Evolutionary conservation across 2,888 invertebrate species (phyloP), one percentile per base, ranked within the genome.

Genomic region (Bhutanitis thaidina): DNA sequence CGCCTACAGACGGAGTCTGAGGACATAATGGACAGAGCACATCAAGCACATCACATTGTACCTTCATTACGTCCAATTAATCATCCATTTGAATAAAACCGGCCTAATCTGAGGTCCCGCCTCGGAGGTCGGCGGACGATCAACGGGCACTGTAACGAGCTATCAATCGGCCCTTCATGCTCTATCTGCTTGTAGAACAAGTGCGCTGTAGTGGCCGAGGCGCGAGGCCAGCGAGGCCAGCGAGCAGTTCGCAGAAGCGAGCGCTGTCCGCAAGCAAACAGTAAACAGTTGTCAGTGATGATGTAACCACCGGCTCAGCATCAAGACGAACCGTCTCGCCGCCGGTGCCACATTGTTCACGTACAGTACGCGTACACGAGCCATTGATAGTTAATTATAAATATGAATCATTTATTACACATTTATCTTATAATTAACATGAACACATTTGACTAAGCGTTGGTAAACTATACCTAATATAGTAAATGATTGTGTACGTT

Each of bases 101-200:
- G n/a, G n/a, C n/a, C n/a, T n/a, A 45, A 25, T 13, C 10, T 32
- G 10, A 46, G 16, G 30, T 39, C 16, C 7, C 27, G 38, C 3
- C 13, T 10, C 20, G 13, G 29, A 39, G 38, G 39, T 47, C 32
- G 38, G 13, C 30, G 37, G 12, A 39, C 12, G 12, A 39, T 47
- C 39, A 39, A 47, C 39, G 20, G 39, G 32, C 34, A 39, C 39
- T 37, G 9, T 38, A 32, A 39, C 30, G 30, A 13, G 10, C n/a
- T 13, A 47, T n/a, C 46, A 47, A 38, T 3, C 20, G 32, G 7
- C 16, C 46, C 20, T 39, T 46, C 30, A 38, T 30, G 32, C 38
- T 39, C 7, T 47, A 47, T 47, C 38, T n/a, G 30, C 14, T 39
- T 13, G 13, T 39, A 30, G 15, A 39, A 39, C 12, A 7, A 3